These are phyloP conservation scores for Cyaniris semiargus DNA, from an alignment of 2,888 invertebrate genomes.

Conservation along the genomic window DNA sequence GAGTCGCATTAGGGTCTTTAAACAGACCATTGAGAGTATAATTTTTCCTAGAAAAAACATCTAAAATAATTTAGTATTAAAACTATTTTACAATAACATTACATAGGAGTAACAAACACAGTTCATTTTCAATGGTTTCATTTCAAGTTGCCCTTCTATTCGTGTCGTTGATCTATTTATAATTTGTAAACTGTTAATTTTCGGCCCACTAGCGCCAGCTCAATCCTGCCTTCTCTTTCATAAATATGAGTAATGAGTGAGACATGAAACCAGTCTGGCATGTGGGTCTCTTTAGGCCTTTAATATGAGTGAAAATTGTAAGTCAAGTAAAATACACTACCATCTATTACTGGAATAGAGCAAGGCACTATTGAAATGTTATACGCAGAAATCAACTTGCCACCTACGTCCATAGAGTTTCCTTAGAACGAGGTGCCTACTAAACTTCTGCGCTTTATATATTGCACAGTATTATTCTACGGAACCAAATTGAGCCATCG, in stretches of 20 bases:
- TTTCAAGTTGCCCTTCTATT: conserved; percentile 25
- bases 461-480: conserved; percentile 20
- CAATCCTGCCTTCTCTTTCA: not conserved
- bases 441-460: not conserved
- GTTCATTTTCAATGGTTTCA: conserved; percentile 16
- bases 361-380: not conserved
- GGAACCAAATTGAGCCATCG: conserved; percentile 23
- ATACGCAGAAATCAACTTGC: not conserved
- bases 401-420: not conserved
- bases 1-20: conserved; percentile 56
- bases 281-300: not conserved
- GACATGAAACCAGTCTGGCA: not conserved
- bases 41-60: conserved; percentile 68
- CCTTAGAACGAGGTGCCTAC: not conserved
- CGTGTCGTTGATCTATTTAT: not conserved
- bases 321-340: not conserved
- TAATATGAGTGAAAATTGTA: not conserved
- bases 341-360: conserved; percentile 22
- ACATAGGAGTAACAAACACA: conserved; percentile 39
- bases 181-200: not conserved
- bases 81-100: conserved; percentile 47
- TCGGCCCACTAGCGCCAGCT: not conserved
- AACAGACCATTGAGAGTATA: conserved; percentile 63
- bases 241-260: not conserved
- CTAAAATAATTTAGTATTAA: conserved; percentile 58